A percentile compares a stretch with the other conserved stretches of the same genome.
Conservation (phyloP, 2,888 invertebrate genomes). For the Flexamia atlantica region DNA sequence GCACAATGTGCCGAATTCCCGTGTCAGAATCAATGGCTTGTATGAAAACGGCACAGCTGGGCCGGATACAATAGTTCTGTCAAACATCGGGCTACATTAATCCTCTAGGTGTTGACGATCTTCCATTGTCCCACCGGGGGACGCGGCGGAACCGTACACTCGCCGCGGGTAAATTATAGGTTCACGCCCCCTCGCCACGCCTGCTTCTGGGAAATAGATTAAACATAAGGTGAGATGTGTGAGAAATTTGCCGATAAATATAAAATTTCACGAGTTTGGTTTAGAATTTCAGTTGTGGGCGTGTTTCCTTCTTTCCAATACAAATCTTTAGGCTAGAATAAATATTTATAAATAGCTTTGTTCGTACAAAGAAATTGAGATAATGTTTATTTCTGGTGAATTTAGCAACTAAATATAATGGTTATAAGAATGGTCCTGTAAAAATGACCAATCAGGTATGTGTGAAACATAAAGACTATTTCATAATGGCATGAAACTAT, state of each 20-base stretch:
- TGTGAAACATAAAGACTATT: no score
- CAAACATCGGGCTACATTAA: conserved; percentile 54
- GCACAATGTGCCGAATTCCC: conserved; percentile 54
- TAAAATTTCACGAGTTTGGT: no score
- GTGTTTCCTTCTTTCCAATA: no score
- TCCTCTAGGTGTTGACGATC: conserved; percentile 52
- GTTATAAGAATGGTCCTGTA: no score
- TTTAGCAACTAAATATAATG: no score
- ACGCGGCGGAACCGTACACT: conserved; percentile 1
- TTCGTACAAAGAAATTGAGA: no score
- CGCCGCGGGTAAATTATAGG: conserved; percentile 45
- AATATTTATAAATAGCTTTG: no score
- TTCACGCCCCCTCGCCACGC: conserved; percentile 45
- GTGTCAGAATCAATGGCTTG: conserved; percentile 42
- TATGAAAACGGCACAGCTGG: conserved; percentile 26
- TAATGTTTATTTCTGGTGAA: no score
- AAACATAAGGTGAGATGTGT: conserved; percentile 22
- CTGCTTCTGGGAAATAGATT: conserved; percentile 35
- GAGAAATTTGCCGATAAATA: background rate
- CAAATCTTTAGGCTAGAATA: no score
- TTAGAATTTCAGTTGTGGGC: no score
- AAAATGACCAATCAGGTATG: no score
- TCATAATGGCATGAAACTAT: no score
- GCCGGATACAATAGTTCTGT: conserved; percentile 28
- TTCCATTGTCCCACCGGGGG: conserved; percentile 34